Evolutionary conservation across 2,113 vertebrate genomes (phyloP).

Genomic region (Myrmecophaga tridactyla): DNA sequence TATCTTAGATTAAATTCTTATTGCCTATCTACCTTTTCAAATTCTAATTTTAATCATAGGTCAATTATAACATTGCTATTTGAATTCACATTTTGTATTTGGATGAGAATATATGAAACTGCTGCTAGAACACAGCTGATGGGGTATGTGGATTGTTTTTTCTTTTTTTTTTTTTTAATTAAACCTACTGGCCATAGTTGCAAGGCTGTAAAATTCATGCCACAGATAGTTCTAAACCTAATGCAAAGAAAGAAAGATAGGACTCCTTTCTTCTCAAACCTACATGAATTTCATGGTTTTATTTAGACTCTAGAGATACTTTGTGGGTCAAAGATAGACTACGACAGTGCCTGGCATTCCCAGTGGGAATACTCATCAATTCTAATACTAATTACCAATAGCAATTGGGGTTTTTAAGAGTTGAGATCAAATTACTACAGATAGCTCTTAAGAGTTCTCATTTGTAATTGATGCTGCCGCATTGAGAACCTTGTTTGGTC

Average conservation of each 20-base stretch:
- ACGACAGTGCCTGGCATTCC: not conserved
- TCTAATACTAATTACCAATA: too few relatives aligned
- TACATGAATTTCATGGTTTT: not conserved
- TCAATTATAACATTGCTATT: not conserved
- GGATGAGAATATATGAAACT: not conserved
- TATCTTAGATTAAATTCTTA: not conserved
- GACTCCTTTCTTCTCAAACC: slow-evolving; percentile 1
- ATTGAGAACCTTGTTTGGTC: not conserved
- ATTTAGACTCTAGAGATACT: not conserved
- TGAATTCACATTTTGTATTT: slow-evolving; percentile 15
- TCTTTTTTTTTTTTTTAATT: not conserved
- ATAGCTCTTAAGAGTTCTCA: not conserved
- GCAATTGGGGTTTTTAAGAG: not conserved
- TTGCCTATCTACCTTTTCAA: not conserved
- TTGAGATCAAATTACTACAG: not conserved
- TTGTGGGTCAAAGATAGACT: not conserved
- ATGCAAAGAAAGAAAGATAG: slow-evolving; percentile 4
- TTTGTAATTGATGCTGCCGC: not conserved
- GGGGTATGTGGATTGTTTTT: not conserved
- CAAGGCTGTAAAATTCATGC: slow-evolving; percentile 1
- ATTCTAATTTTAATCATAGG: slow-evolving; percentile 3
- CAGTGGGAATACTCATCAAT: not conserved
- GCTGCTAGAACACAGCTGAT: not conserved
- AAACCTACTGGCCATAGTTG: not conserved
- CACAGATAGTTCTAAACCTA: not conserved